Evolutionary conservation across 2,888 invertebrate species (phyloP), one percentile per base, ranked within the genome.

Genomic region (Polyommatus iphigenia): DNA sequence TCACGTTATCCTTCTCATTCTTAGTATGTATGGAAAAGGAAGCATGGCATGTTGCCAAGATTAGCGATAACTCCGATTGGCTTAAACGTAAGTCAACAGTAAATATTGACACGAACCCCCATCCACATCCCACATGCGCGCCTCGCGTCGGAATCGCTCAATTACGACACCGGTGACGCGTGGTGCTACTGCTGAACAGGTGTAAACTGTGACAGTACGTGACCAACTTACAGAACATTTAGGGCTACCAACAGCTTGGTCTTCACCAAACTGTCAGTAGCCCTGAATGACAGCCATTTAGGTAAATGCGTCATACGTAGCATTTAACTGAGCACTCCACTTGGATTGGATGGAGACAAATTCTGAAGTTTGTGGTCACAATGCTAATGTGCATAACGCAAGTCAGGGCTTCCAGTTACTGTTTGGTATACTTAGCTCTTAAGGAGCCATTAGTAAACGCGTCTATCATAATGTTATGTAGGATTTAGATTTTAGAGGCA

Each of bases 91-190:
- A 81, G 80, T 78, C 79, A 76, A 76, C 76, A 57, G 80, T 81
- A 80, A 80, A 81, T 77, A 80, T 80, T 79, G 79, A 81, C 78
- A 82, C 82, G 83, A 81, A 82, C 81, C 84, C 85, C 86, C 88
- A 88, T 88, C 89, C 88, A 89, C 90, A 89, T 89, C 88, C 86
- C 86, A 89, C 89, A 91, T 90, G 89, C 88, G 89, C 87, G 86
- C 84, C 85, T 85, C 85, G 88, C 85, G 85, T 89, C 82, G 82
- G 84, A 90, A 91, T 91, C 88, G 87, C 90, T 88, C 89, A 90
- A 91, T 93, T 91, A 91, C 85, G 93, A 92, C 90, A 86, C 89
- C 89, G 84, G 88, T 88, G 89, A 88, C 86, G 88, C 93, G 87
- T 90, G 85, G 85, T 86, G 81, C 87, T 87, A 88, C 87, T 88